Evolutionary conservation across 2,797 vertebrate species (phyloP).

Genomic region (Miichthys miiuy): DNA sequence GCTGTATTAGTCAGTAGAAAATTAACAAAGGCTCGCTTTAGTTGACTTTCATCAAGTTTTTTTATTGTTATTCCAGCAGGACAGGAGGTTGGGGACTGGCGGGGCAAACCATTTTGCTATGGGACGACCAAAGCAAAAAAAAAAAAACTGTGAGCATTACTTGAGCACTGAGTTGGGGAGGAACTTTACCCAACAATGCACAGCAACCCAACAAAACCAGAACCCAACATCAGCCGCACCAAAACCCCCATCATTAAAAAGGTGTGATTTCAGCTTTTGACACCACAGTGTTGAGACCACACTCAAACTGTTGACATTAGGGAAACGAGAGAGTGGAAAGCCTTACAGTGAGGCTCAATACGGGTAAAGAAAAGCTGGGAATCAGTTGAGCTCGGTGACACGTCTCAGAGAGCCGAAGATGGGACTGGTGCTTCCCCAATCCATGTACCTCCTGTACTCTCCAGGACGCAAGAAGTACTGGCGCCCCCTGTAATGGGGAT

Average conservation of each 20-base stretch:
- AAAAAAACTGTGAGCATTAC: slow-evolving; percentile 29
- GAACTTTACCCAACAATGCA: slow-evolving; percentile 55
- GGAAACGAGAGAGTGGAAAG: slow-evolving; percentile 37
- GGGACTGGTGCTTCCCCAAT: slow-evolving; percentile 84
- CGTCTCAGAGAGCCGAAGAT: slow-evolving; percentile 85
- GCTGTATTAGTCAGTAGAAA: slow-evolving; percentile 67
- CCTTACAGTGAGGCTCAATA: slow-evolving; percentile 28
- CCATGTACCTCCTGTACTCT: slow-evolving; percentile 85
- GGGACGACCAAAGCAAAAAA: slow-evolving; percentile 60
- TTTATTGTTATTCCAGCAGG: slow-evolving; percentile 81
- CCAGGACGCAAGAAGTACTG: slow-evolving; percentile 88
- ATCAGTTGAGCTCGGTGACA: slow-evolving; percentile 82
- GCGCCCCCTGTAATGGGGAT: slow-evolving; percentile 86
- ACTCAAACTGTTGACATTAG: slow-evolving; percentile 51
- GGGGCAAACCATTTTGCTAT: slow-evolving; percentile 66
- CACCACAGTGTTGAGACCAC: slow-evolving; percentile 62
- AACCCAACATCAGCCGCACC: slow-evolving; percentile 54
- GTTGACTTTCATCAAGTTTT: slow-evolving; percentile 80
- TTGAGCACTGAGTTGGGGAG: slow-evolving; percentile 41
- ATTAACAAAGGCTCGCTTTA: slow-evolving; percentile 72
- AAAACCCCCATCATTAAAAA: slow-evolving; percentile 54
- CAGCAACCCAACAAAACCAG: slow-evolving; percentile 56
- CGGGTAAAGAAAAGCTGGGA: slow-evolving; percentile 41
- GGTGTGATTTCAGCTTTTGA: slow-evolving; percentile 60
- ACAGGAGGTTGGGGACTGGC: slow-evolving; percentile 70